These are phyloP conservation scores for Drosophila paramelanica DNA, from an alignment of 2,888 invertebrate genomes.

Conservation along the genomic window DNA sequence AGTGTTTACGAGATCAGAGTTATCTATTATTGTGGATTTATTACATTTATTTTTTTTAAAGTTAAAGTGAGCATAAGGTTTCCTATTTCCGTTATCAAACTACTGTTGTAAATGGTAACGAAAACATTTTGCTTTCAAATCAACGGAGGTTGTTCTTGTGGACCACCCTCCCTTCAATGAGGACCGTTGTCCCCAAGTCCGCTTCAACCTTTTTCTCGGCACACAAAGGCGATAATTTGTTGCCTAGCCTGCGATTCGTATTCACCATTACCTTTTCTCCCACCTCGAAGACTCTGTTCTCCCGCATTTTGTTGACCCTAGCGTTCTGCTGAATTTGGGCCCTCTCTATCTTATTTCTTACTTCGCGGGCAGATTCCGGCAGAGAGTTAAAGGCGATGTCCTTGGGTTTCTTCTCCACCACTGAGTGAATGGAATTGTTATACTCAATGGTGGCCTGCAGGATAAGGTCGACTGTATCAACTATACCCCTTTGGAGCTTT, in stretches of 20 bases:
- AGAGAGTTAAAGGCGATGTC: background rate
- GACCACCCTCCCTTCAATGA: background rate
- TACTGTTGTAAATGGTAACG: background rate
- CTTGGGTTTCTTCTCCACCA: background rate
- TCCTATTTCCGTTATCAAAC: background rate
- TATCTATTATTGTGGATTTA: too few relatives aligned
- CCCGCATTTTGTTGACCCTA: background rate
- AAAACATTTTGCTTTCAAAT: background rate
- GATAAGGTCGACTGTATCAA: background rate
- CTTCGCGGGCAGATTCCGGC: background rate
- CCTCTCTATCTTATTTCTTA: background rate
- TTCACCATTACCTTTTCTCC: background rate
- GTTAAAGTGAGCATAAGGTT: slow-evolving; percentile 1
- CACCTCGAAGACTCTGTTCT: background rate
- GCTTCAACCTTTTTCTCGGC: background rate
- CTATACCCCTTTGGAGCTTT: background rate
- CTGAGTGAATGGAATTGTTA: background rate
- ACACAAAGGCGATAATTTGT: background rate
- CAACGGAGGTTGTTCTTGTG: background rate
- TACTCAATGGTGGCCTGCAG: background rate
- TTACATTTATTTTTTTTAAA: background rate
- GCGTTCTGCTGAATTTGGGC: background rate
- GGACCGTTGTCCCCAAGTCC: background rate
- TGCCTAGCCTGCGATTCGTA: background rate
- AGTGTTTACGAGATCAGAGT: too few relatives aligned